These are phyloP conservation scores for Drosophila fungiperda DNA, from an alignment of 2,888 invertebrate species.

Conservation along the genomic window DNA sequence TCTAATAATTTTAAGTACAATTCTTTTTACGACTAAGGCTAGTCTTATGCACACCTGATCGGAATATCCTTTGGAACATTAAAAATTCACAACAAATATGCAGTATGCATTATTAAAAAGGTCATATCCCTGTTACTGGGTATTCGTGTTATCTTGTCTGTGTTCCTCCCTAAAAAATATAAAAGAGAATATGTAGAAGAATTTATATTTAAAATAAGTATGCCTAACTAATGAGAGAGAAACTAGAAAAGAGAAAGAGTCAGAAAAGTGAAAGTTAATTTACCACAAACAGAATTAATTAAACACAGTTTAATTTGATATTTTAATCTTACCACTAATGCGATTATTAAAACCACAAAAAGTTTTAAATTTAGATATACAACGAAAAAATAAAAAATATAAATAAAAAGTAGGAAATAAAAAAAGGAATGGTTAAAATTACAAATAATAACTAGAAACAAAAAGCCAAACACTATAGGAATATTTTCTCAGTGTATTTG, in stretches of 20 bases:
- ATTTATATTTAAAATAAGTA: background rate
- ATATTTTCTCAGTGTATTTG: conserved; percentile 31
- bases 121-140: no score
- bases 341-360: background rate
- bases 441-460: background rate
- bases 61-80: background rate
- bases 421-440: background rate
- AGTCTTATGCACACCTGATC: no score
- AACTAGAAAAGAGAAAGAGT: background rate
- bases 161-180: background rate
- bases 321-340: background rate
- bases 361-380: background rate
- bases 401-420: no score
- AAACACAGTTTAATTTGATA: background rate
- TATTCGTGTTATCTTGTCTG: background rate
- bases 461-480: background rate
- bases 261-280: background rate
- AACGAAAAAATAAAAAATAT: background rate
- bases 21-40: background rate
- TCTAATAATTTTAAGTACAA: background rate
- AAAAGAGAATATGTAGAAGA: background rate
- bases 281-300: background rate
- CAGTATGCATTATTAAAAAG: no score
- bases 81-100: background rate
- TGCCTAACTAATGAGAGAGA: background rate